Evolutionary conservation across 2,888 invertebrate genomes (phyloP).

Genomic region (Timema cristinae): DNA sequence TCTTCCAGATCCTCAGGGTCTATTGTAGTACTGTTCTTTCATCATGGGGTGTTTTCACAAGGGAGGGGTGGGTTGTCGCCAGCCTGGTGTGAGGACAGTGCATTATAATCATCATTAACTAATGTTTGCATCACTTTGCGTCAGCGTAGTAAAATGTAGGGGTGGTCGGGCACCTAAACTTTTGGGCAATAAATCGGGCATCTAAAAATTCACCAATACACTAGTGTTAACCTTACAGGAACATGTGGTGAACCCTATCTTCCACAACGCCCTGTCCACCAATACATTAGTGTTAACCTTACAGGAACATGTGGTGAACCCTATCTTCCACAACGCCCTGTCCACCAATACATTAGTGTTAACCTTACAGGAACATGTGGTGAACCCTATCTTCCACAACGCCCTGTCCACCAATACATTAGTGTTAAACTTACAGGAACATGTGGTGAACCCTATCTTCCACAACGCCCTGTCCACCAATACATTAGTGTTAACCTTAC

Average conservation of each 20-base stretch:
- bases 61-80: no score
- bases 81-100: no score
- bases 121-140: no score
- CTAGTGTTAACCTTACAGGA: conserved; percentile 53
- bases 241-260: conserved; percentile 81
- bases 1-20: no score
- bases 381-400: conserved; percentile 85
- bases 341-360: conserved; percentile 49
- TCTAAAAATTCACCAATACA: no score
- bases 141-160: no score
- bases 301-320: conserved; percentile 85
- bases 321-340: conserved; percentile 85
- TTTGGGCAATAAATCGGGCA: no score
- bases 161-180: no score
- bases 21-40: no score
- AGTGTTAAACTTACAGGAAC: conserved; percentile 56
- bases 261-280: conserved; percentile 86
- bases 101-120: no score
- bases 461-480: conserved; percentile 81
- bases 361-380: conserved; percentile 72
- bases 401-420: conserved; percentile 61
- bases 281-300: conserved; percentile 26
- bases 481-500: conserved; percentile 28
- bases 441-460: conserved; percentile 80
- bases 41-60: no score